Evolutionary conservation across 1,140 invertebrate species (phyloP).

Genomic region (Sinonovacula constricta): DNA sequence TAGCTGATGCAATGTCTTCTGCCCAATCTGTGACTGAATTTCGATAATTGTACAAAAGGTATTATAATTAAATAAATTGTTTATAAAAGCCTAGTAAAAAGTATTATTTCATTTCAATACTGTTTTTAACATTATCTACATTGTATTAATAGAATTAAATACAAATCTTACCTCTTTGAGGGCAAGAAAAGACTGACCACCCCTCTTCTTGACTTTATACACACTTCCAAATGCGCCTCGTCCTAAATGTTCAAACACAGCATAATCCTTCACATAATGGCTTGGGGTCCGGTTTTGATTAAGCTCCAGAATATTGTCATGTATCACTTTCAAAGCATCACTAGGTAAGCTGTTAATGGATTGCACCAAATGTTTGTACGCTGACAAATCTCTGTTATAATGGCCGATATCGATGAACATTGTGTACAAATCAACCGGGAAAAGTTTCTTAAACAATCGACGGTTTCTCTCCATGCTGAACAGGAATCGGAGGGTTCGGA

Average conservation of each 20-base stretch:
- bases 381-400: slow-evolving; percentile 76
- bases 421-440: slow-evolving; percentile 77
- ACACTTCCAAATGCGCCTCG: slow-evolving; percentile 80
- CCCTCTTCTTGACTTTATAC: slow-evolving; percentile 78
- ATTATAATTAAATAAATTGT: no score
- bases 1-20: no score
- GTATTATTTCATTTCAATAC: no score
- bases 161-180: slow-evolving; percentile 80
- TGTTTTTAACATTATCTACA: no score
- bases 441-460: slow-evolving; percentile 76
- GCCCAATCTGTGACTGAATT: no score
- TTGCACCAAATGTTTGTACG: slow-evolving; percentile 75
- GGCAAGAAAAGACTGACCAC: slow-evolving; percentile 76
- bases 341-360: slow-evolving; percentile 75
- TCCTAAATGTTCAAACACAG: slow-evolving; percentile 79
- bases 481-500: slow-evolving; percentile 78
- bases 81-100: no score
- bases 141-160: no score
- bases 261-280: slow-evolving; percentile 78
- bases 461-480: slow-evolving; percentile 79
- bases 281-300: slow-evolving; percentile 76
- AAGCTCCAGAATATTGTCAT: slow-evolving; percentile 70
- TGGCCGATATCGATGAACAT: slow-evolving; percentile 79
- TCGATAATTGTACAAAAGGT: no score
- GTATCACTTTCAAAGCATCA: slow-evolving; percentile 70